Conservation (phyloP, 2,888 invertebrate species). For the Scaptomyza flava region DNA sequence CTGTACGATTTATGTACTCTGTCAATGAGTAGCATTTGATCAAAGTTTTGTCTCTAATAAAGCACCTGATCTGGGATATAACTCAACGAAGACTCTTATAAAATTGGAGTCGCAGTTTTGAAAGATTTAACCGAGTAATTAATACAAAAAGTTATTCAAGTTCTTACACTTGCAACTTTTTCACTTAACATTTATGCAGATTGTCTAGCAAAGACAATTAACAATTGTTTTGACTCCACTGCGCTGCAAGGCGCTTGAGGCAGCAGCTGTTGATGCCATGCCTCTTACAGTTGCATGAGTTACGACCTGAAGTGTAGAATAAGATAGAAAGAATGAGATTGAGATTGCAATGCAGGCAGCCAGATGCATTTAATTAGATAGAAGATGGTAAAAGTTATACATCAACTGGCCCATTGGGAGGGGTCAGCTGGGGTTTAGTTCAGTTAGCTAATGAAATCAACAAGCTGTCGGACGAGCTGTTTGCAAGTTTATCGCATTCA, state of each 20-base stretch:
- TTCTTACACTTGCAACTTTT: neutral
- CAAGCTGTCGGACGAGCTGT: constrained; percentile 35
- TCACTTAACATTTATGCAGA: constrained; percentile 23
- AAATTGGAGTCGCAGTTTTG: neutral
- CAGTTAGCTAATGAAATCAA: constrained; percentile 26
- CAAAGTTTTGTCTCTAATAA: too few relatives aligned
- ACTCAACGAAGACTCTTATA: neutral
- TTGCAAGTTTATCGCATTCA: constrained; percentile 42
- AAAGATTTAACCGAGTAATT: neutral
- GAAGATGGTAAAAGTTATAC: constrained; percentile 39
- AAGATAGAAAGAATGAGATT: neutral
- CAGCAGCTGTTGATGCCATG: constrained; percentile 10
- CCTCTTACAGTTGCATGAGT: constrained; percentile 40
- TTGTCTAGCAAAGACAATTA: constrained; percentile 36
- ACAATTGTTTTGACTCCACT: constrained; percentile 30
- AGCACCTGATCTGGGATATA: too few relatives aligned
- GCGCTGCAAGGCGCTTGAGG: neutral
- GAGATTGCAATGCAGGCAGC: constrained; percentile 26
- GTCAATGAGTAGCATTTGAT: too few relatives aligned
- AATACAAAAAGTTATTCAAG: neutral
- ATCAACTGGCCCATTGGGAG: neutral
- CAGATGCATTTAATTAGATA: constrained; percentile 58
- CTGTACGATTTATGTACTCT: too few relatives aligned
- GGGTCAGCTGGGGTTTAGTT: constrained; percentile 11
- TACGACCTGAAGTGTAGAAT: constrained; percentile 15